Base-by-base conservation (phyloP, 2,888 invertebrate species). In the Eupithecia dodoneata region DNA sequence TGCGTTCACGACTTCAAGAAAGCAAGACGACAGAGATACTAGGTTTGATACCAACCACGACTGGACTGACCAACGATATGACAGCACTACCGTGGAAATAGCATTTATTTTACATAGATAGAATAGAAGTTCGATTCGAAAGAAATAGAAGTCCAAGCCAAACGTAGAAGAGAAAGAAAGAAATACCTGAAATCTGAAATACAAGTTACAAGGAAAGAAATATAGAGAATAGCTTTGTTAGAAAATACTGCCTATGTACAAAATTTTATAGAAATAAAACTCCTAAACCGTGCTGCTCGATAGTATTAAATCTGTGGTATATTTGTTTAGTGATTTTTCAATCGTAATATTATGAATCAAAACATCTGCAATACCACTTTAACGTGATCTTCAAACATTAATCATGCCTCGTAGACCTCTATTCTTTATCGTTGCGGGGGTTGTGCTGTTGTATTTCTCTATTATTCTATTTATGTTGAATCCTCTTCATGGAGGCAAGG, bases 391-490 rank as follows among this genome's bases (percentile, higher is more conserved):
- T 4, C n/a, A 45, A 41, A 47, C 41, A 70, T 73, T 74, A 81
- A 82, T 77, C 79, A 94, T 94, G 94, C 90, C 92, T 76, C 90
- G 94, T 3, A 90, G 88, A 84, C 88, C 90, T n/a, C 84, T 94
- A 83, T 91, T 94, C 81, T 77, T 94, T 69, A 81, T 94, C 15
- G 89, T 90, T 7, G 90, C 89, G 18, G 87, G 88, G 13, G 89
- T 94, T n/a, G 91, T 92, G 63, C 80, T 91, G 80, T 82, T 94
- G 74, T 94, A 95, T 85, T 94, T 94, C 82, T 91, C 92, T 59
- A 88, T 94, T 82, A 94, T 95, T 73, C 72, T 93, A 73, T 92
- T 93, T 83, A 92, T 94, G 89, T 83, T 94, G 79, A 92, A 87
- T 76, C 94, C 94, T 44, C 80, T 94, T 66, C 91, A 93, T 76